Conservation (phyloP, 1,140 invertebrate species). For the Zaprionus inermis region DNA sequence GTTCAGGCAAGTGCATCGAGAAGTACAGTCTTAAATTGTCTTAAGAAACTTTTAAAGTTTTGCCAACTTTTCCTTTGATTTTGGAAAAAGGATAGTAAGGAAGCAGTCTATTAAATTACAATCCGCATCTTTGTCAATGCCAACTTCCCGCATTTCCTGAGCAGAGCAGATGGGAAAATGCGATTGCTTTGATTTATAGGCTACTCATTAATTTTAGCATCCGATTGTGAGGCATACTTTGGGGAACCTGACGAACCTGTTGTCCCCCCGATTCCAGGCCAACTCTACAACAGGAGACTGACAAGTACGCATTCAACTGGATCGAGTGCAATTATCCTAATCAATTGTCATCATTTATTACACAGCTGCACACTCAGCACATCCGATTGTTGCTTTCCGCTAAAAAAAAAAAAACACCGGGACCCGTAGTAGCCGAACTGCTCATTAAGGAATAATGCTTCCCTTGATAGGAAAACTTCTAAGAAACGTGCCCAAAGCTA, state of each 20-base stretch:
- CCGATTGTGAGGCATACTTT: constrained; percentile 61
- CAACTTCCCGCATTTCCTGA: not conserved
- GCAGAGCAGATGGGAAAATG: constrained; percentile 9
- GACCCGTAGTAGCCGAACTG: not conserved
- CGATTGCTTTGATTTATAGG: constrained; percentile 62
- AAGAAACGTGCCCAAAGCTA: constrained; percentile 2
- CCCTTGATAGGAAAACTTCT: not conserved
- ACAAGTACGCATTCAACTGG: constrained; percentile 54
- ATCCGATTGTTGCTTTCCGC: constrained; percentile 5
- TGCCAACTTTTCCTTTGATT: constrained; percentile 13
- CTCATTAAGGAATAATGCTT: not conserved
- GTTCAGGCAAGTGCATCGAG: not conserved
- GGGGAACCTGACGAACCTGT: constrained; percentile 39
- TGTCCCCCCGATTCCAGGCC: not conserved
- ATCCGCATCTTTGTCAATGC: not conserved
- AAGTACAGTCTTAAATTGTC: not conserved
- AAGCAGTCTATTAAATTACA: constrained; percentile 5
- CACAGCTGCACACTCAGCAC: constrained; percentile 17
- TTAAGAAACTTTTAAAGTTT: constrained; percentile 3
- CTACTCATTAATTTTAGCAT: constrained; percentile 63
- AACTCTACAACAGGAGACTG: constrained; percentile 57
- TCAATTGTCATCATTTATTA: constrained; percentile 67
- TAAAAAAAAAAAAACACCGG: not conserved
- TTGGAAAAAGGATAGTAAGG: not conserved
- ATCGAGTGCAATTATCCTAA: constrained; percentile 57